Percentiles rank a stretch among this genome's conserved stretches.
phyloP scores from a whole-genome alignment of 2,113 vertebrate genomes.

The Falco punctatus region DNA sequence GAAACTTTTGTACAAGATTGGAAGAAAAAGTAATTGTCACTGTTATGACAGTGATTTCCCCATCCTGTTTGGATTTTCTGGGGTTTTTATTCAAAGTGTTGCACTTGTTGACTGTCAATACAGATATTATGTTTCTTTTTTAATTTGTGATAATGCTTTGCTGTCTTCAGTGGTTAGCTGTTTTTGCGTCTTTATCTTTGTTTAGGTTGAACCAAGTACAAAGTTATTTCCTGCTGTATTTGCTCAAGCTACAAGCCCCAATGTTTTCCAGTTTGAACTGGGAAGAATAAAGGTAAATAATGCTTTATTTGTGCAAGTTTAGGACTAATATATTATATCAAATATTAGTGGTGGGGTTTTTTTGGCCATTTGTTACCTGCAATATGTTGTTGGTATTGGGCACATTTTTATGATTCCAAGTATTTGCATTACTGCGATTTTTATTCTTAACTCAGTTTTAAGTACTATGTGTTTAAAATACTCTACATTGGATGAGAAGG shows the following conservation, averaged over 20 bases:
- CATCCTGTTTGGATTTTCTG: not conserved
- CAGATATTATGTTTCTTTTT: not conserved
- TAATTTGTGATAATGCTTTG: not conserved
- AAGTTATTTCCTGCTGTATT: conserved; percentile 97
- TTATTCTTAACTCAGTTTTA: not conserved
- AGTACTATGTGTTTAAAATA: not conserved
- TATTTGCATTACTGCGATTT: not conserved
- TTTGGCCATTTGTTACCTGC: not conserved
- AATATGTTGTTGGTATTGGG: not conserved
- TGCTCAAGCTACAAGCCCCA: conserved; percentile 94
- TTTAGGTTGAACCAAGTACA: conserved; percentile 94
- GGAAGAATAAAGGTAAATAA: conserved; percentile 90
- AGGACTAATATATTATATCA: not conserved
- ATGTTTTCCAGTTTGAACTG: conserved; percentile 94
- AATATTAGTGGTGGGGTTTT: not conserved
- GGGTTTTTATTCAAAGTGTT: not conserved
- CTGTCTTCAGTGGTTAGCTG: not conserved
- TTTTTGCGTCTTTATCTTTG: conserved; percentile 27
- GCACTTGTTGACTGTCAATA: not conserved
- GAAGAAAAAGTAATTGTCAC: not conserved
- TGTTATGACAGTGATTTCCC: not conserved
- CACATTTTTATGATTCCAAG: not conserved
- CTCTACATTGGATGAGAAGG: not conserved
- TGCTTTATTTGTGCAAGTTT: not conserved
- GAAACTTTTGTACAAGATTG: not conserved